A percentile compares a stretch with the other conserved stretches of the same genome.
Conservation (phyloP, 2,113 vertebrate species). For the Brachyistius frenatus region DNA sequence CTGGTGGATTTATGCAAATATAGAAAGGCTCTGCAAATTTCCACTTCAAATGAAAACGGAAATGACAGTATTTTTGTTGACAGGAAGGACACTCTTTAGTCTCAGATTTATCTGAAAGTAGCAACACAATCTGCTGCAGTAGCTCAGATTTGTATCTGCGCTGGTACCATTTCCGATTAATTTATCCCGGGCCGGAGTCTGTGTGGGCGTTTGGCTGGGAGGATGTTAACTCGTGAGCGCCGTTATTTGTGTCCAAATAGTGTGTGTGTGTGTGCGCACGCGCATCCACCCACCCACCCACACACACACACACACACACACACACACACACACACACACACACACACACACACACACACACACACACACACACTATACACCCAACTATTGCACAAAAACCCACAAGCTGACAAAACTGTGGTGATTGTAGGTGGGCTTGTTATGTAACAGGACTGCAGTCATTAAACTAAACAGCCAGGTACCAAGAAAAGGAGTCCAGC, state of each 20-base stretch:
- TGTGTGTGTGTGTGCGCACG: constrained; percentile 50
- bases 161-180: constrained; percentile 55
- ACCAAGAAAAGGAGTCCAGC: constrained; percentile 55
- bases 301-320: constrained; percentile 12
- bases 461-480: constrained; percentile 71
- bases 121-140: constrained; percentile 21
- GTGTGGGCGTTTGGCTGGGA: constrained; percentile 65
- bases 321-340: constrained; percentile 22
- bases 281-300: constrained; percentile 13
- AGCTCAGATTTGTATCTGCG: constrained; percentile 52
- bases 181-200: constrained; percentile 55
- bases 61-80: constrained; percentile 1
- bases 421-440: constrained; percentile 54
- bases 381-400: constrained; percentile 6
- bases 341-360: background rate
- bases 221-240: constrained; percentile 51
- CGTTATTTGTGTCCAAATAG: constrained; percentile 36
- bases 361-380: background rate
- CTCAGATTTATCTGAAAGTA: constrained; percentile 25
- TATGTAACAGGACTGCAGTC: constrained; percentile 72
- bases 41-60: background rate
- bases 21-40: background rate
- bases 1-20: background rate
- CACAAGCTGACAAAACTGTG: constrained; percentile 37
- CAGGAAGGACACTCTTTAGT: constrained; percentile 3